Evolutionary conservation across 2,888 invertebrate genomes (phyloP).

Genomic region (Steinernema scapterisci): DNA sequence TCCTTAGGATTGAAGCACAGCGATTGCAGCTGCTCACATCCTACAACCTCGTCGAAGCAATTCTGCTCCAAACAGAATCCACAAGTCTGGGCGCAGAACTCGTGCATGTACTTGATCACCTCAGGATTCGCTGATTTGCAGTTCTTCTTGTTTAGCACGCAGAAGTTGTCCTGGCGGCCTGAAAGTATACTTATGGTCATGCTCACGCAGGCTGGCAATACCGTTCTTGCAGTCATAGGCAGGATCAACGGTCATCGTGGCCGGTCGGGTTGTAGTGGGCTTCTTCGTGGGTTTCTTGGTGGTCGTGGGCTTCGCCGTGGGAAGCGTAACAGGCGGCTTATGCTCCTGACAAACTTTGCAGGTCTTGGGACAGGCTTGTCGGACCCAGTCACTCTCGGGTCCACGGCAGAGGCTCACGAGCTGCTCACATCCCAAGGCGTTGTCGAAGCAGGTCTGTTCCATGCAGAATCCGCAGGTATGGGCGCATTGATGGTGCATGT

Average conservation of each 20-base stretch:
- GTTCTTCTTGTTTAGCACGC: background rate
- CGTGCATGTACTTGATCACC: constrained; percentile 4
- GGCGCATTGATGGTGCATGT: constrained; percentile 33
- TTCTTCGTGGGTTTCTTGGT: too few species aligned
- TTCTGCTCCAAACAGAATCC: constrained; percentile 36
- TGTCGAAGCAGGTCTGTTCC: constrained; percentile 38
- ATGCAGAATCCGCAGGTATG: constrained; percentile 39
- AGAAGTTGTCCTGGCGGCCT: background rate
- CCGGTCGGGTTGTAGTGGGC: too few species aligned
- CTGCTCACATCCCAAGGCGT: constrained; percentile 31
- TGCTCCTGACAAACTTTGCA: background rate
- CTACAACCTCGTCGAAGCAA: constrained; percentile 36
- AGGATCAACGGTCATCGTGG: too few species aligned
- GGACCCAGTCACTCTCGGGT: background rate
- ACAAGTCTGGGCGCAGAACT: constrained; percentile 37
- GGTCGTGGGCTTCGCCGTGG: background rate
- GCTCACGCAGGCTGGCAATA: too few species aligned
- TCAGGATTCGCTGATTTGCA: background rate
- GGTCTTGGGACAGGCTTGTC: background rate
- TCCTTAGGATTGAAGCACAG: constrained; percentile 22
- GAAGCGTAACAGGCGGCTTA: background rate
- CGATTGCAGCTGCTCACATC: constrained; percentile 26
- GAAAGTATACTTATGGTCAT: background rate
- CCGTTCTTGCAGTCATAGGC: too few species aligned
- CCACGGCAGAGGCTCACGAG: constrained; percentile 29